Percentiles rank a stretch among this genome's conserved stretches.
These are phyloP conservation scores for Ecliptopera silaceata DNA, from an alignment of 2,888 invertebrate genomes.

Conservation along the genomic window DNA sequence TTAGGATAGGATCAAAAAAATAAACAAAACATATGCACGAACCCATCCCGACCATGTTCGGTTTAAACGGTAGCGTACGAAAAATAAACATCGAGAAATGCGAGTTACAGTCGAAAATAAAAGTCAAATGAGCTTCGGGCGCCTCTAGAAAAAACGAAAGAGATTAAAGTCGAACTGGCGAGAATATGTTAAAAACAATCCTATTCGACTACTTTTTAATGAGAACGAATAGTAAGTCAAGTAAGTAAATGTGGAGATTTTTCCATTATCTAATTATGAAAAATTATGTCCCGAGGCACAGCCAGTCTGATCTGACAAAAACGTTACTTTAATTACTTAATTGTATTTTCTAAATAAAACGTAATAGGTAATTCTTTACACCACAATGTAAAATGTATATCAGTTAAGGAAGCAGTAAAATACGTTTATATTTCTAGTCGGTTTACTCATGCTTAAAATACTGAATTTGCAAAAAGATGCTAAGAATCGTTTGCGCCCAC, in stretches of 20 bases:
- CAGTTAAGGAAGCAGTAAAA: slow-evolving; percentile 42
- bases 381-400: slow-evolving; percentile 26
- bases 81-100: slow-evolving; percentile 57
- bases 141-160: slow-evolving; percentile 44
- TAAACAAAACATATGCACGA: slow-evolving; percentile 58
- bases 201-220: slow-evolving; percentile 50
- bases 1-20: slow-evolving; percentile 44
- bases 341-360: no score
- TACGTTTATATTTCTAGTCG: slow-evolving; percentile 55
- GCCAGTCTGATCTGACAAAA: slow-evolving; percentile 46
- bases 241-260: slow-evolving; percentile 36
- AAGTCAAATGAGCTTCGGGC: slow-evolving; percentile 51
- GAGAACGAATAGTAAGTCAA: slow-evolving; percentile 53
- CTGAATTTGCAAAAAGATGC: slow-evolving; percentile 57
- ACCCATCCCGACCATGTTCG: slow-evolving; percentile 65
- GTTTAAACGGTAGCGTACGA: slow-evolving; percentile 64
- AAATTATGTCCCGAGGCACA: slow-evolving; percentile 41
- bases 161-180: slow-evolving; percentile 48
- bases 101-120: slow-evolving; percentile 57
- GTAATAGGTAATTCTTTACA: slow-evolving; percentile 29
- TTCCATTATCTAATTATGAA: slow-evolving; percentile 59
- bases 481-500: slow-evolving; percentile 50
- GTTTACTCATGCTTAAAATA: slow-evolving; percentile 58
- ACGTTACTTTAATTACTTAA: slow-evolving; percentile 39
- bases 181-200: slow-evolving; percentile 45